Conservation (phyloP, 2,797 vertebrate genomes). For the Scleropages formosus region DNA sequence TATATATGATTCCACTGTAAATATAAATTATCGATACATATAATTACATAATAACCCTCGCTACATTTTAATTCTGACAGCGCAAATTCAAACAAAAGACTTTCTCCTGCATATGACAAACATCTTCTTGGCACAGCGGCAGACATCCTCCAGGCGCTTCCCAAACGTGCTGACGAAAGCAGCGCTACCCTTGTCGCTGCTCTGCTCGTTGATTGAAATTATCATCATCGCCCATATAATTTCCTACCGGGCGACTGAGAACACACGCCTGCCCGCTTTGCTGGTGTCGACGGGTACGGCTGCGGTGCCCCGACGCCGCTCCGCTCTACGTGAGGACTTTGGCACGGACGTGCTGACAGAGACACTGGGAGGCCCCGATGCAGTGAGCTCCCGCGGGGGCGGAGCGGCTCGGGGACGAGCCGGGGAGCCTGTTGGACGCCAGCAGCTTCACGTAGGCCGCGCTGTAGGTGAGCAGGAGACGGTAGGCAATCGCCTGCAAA, state of each 20-base stretch:
- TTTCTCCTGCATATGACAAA: too few relatives aligned
- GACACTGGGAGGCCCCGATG: conserved; percentile 57
- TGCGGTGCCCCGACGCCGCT: background rate
- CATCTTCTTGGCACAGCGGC: too few relatives aligned
- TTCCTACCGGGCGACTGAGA: background rate
- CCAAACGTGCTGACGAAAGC: too few relatives aligned
- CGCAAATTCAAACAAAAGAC: too few relatives aligned
- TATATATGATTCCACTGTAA: too few relatives aligned
- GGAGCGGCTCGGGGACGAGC: conserved; percentile 35
- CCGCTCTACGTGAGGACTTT: conserved; percentile 57
- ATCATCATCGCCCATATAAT: background rate
- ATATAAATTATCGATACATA: too few relatives aligned
- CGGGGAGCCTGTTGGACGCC: conserved; percentile 59
- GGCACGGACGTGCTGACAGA: conserved; percentile 69
- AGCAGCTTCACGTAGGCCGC: conserved; percentile 69
- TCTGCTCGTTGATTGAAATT: background rate
- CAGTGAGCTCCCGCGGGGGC: conserved; percentile 57
- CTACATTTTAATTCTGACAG: too few relatives aligned
- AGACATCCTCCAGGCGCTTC: too few relatives aligned
- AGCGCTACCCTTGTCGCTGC: background rate
- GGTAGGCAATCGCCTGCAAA: conserved; percentile 64
- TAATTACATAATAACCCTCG: too few relatives aligned
- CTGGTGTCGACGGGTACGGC: too few relatives aligned
- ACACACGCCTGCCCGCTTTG: too few relatives aligned
- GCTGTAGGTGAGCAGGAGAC: conserved; percentile 72